Evolutionary conservation across 2,113 vertebrate species (phyloP), one percentile per base, ranked within the genome.

Genomic region (Esox niger): DNA sequence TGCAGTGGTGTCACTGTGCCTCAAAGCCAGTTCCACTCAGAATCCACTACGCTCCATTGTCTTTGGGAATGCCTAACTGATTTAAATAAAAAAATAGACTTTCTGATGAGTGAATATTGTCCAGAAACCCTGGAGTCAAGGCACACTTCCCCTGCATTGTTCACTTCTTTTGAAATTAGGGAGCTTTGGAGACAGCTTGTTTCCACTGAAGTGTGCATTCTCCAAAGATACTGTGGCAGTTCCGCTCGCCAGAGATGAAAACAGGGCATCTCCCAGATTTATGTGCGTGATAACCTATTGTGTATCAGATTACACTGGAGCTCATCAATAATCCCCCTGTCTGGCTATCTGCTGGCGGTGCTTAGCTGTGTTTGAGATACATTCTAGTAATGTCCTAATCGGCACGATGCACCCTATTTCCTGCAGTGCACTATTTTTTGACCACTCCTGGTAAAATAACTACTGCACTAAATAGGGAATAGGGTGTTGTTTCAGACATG

Each of bases 331-430:
- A 47, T 13, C 21, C 10, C 27, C 0, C 13, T 56, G 26, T 31
- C 33, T 29, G 60, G 71, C 60, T 60, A 65, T 79, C 66, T 71
- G 73, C 33, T 9, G 27, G 25, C 43, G 29, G 52, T 66, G 56
- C 25, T 74, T 79, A 74, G 73, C 70, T 75, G 71, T 79, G 73
- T 52, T 52, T 52, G 47, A 52, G 47, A 81, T 79, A 67, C 30
- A 0, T 8, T 21, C 70, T 76, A 49, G 13, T 17, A 4, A 1
- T 4, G 38, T 43, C 38, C 13, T 15, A 43, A 43, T 15, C 4
- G 13, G 38, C 38, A 43, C 13, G 3, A 2, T 17, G n/a, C n/a
- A n/a, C n/a, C n/a, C n/a, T n/a, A n/a, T n/a, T n/a, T n/a, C n/a
- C n/a, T n/a, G n/a, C n/a, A n/a, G n/a, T n/a, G n/a, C n/a, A n/a